Conservation (phyloP, 2,888 invertebrate species). For the Diarsia mendica region DNA sequence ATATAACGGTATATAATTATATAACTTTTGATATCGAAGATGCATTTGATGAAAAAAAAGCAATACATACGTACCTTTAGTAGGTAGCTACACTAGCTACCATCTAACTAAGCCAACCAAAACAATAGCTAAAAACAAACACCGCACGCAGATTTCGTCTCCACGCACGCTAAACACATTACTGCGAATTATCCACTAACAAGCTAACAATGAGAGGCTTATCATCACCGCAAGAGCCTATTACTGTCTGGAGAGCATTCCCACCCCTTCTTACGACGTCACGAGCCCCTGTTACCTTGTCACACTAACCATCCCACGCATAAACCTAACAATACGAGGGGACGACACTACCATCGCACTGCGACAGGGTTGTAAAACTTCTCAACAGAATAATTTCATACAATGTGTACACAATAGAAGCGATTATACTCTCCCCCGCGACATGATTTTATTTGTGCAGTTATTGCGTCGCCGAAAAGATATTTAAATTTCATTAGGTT, state of each 20-base stretch:
- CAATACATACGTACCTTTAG: not conserved
- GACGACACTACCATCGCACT: slow-evolving; percentile 65
- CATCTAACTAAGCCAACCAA: slow-evolving; percentile 1
- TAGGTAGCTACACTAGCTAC: not conserved
- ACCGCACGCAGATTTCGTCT: slow-evolving; percentile 79
- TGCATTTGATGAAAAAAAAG: not conserved
- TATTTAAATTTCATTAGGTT: slow-evolving; percentile 91
- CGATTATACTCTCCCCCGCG: slow-evolving; percentile 88
- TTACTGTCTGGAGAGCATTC: slow-evolving; percentile 85
- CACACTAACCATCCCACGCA: slow-evolving; percentile 68
- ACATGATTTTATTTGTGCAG: slow-evolving; percentile 90
- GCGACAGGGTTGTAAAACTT: slow-evolving; percentile 81
- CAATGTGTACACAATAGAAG: slow-evolving; percentile 88
- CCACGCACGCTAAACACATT: slow-evolving; percentile 81
- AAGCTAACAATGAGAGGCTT: slow-evolving; percentile 89
- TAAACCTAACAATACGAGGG: slow-evolving; percentile 58
- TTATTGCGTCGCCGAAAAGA: slow-evolving; percentile 89
- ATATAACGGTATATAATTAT: not conserved
- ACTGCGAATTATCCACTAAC: slow-evolving; percentile 86
- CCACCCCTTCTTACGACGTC: slow-evolving; percentile 84
- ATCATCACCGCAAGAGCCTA: slow-evolving; percentile 87
- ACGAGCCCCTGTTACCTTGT: slow-evolving; percentile 80
- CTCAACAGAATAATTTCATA: slow-evolving; percentile 77
- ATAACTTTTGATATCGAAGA: not conserved
- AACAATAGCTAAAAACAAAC: slow-evolving; percentile 46